Conservation (phyloP, 2,888 invertebrate genomes). For the Plutella xylostella region DNA sequence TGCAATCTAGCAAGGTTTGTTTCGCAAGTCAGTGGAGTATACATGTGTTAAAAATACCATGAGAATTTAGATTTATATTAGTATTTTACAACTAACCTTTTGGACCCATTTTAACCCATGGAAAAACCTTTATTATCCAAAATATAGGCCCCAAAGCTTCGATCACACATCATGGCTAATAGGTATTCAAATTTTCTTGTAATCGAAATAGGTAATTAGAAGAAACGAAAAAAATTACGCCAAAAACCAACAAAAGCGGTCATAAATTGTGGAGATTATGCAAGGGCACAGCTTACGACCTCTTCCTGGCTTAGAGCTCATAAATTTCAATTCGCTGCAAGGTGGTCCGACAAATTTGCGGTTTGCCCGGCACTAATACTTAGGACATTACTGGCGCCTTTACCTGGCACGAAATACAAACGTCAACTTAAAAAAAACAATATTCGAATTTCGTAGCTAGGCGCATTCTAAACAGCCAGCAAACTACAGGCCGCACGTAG, state of each 20-base stretch:
- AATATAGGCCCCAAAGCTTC: too few relatives aligned
- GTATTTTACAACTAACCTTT: too few relatives aligned
- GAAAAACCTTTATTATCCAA: too few relatives aligned
- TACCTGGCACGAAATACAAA: constrained; percentile 10
- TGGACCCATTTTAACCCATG: too few relatives aligned
- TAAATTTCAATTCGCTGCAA: constrained; percentile 65
- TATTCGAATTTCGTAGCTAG: constrained; percentile 3
- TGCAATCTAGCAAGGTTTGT: too few relatives aligned
- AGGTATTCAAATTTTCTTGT: too few relatives aligned
- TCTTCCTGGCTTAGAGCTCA: constrained; percentile 57
- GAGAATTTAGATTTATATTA: background rate
- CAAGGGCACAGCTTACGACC: constrained; percentile 59
- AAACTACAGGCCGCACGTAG: background rate
- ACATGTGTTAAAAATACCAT: background rate
- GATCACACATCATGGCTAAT: too few relatives aligned
- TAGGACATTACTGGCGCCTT: constrained; percentile 8
- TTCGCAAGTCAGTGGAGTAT: background rate
- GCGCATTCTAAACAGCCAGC: background rate
- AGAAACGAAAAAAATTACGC: constrained; percentile 36
- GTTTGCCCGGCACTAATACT: constrained; percentile 35
- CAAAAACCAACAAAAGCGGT: constrained; percentile 50
- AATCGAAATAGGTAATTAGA: too few relatives aligned
- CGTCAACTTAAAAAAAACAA: background rate
- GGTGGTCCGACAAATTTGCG: constrained; percentile 70
- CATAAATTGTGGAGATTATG: constrained; percentile 65